Evolutionary conservation across 2,888 invertebrate genomes (phyloP).

Genomic region (Anorthoa munda): DNA sequence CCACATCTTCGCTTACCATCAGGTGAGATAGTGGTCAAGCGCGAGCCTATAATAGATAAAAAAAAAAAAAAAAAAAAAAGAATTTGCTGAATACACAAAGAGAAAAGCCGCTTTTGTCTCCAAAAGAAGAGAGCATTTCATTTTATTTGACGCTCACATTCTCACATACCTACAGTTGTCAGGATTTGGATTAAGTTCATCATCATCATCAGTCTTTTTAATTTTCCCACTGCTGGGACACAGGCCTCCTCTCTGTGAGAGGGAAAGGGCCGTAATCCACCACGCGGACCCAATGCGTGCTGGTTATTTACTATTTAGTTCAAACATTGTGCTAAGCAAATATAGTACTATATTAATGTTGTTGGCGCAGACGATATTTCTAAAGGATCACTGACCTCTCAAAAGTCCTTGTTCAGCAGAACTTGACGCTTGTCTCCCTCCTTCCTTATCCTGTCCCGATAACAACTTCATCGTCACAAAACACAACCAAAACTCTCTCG

Average conservation of each 20-base stretch:
- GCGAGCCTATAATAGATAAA: too few relatives aligned
- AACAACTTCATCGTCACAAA: slow-evolving; percentile 79
- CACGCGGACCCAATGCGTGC: too few relatives aligned
- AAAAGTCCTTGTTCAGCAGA: slow-evolving; percentile 79
- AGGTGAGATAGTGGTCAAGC: too few relatives aligned
- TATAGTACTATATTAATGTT: neutral
- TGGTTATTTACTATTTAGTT: neutral
- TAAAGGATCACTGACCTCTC: slow-evolving; percentile 72
- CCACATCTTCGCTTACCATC: too few relatives aligned
- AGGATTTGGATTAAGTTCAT: slow-evolving; percentile 21
- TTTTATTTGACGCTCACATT: slow-evolving; percentile 18
- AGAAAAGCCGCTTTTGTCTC: slow-evolving; percentile 16
- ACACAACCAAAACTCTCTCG: slow-evolving; percentile 56
- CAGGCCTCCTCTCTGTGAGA: too few relatives aligned
- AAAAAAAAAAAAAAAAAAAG: too few relatives aligned
- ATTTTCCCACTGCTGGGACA: too few relatives aligned
- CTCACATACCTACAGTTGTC: slow-evolving; percentile 2
- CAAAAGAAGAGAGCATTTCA: slow-evolving; percentile 21
- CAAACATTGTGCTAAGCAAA: slow-evolving; percentile 5
- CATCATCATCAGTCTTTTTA: too few relatives aligned
- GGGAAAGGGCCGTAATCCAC: too few relatives aligned
- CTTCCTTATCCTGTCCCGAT: slow-evolving; percentile 86
- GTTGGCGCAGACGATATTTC: neutral
- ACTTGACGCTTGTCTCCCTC: slow-evolving; percentile 73
- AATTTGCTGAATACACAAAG: slow-evolving; percentile 2